Conservation (phyloP, 1,140 invertebrate species). For the Drosophila triauraria region DNA sequence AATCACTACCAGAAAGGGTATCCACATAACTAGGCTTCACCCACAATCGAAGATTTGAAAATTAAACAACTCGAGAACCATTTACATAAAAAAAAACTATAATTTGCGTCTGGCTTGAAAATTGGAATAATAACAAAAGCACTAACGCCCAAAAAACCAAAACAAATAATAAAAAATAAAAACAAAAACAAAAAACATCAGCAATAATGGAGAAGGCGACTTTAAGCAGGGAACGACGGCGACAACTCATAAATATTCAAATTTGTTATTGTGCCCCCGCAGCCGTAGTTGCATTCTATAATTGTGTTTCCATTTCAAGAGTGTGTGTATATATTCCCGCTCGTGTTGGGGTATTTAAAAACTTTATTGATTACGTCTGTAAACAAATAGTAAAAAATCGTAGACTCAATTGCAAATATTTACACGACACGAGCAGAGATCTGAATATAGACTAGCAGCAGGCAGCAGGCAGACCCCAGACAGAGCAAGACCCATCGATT, state of each 20-base stretch:
- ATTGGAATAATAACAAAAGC: conserved; percentile 53
- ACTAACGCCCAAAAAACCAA: conserved; percentile 27
- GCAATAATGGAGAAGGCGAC: conserved; percentile 44
- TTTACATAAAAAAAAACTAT: conserved; percentile 46
- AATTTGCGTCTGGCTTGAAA: conserved; percentile 54
- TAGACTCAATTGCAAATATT: conserved; percentile 77
- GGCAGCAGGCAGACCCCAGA: conserved; percentile 10
- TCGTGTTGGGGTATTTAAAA: conserved; percentile 21
- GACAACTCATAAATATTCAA: conserved; percentile 76
- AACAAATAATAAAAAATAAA: conserved; percentile 31
- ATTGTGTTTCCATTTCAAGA: conserved; percentile 51
- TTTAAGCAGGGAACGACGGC: conserved; percentile 54
- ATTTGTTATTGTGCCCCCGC: conserved; percentile 52
- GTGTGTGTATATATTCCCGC: conserved; percentile 4
- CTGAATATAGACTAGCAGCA: conserved; percentile 24
- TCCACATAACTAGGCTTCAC: conserved; percentile 8
- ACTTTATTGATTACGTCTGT: conserved; percentile 77
- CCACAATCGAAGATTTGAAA: conserved; percentile 26
- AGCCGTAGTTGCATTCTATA: conserved; percentile 56
- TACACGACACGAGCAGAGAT: conserved; percentile 57
- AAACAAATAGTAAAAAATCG: conserved; percentile 81
- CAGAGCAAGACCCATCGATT: conserved; percentile 22
- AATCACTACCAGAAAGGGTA: neutral
- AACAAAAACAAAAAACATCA: conserved; percentile 19
- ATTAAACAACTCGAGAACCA: conserved; percentile 25